Conservation (phyloP, 64 coral and sea anemone genomes). For the Astreopora myriophthalma region DNA sequence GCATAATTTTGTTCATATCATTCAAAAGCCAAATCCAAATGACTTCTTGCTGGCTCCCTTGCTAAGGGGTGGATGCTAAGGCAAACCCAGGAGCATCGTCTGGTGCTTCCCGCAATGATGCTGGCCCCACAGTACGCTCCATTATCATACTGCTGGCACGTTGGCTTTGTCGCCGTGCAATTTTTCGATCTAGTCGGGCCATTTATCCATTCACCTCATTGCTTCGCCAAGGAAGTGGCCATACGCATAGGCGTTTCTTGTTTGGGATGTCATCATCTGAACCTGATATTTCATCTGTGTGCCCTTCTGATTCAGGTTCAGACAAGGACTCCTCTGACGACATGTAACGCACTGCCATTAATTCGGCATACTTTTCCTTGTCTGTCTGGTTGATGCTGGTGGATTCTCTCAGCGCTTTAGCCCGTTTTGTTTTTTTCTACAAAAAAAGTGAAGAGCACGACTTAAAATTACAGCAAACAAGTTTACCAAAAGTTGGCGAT, state of each 20-base stretch:
- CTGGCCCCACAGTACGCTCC: not conserved
- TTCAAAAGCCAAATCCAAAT: too few relatives aligned
- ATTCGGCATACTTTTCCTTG: not conserved
- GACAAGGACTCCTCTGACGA: not conserved
- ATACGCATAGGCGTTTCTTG: not conserved
- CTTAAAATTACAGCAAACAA: not conserved
- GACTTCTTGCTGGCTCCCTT: too few relatives aligned
- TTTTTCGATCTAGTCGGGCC: not conserved
- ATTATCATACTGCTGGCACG: not conserved
- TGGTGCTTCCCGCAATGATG: not conserved
- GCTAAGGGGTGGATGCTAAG: too few relatives aligned
- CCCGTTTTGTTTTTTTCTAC: not conserved
- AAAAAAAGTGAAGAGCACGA: not conserved
- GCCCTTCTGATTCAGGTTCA: not conserved
- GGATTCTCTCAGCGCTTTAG: not conserved
- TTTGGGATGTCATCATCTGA: not conserved
- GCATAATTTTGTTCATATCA: too few relatives aligned
- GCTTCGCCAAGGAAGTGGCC: not conserved
- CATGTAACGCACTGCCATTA: not conserved
- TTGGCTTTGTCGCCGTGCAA: not conserved
- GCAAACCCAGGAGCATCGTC: not conserved
- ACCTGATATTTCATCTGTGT: not conserved
- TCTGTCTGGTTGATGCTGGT: not conserved
- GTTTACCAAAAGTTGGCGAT: not conserved
- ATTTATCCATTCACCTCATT: not conserved